phyloP scores from a whole-genome alignment of 1,140 invertebrate genomes.

The Grapholita molesta region DNA sequence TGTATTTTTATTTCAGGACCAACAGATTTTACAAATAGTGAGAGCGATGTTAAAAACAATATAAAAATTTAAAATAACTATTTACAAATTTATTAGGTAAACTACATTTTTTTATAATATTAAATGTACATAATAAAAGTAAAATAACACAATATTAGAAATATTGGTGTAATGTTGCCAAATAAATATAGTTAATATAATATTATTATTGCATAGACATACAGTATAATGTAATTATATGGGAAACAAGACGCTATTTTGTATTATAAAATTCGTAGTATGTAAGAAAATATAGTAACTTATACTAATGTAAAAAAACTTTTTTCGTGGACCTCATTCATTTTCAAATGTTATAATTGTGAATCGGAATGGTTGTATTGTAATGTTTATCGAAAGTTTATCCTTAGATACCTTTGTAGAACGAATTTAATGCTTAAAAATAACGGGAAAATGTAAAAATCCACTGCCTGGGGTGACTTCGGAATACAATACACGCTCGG shows the following conservation, averaged over 20 bases:
- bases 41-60: too few relatives aligned
- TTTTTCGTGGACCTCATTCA: not conserved
- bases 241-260: slow-evolving; percentile 73
- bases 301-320: not conserved
- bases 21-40: too few relatives aligned
- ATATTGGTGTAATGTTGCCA: not conserved
- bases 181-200: not conserved
- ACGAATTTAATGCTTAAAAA: too few relatives aligned
- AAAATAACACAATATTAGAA: not conserved
- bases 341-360: not conserved
- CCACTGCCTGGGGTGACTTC: too few relatives aligned
- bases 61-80: too few relatives aligned
- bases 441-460: too few relatives aligned
- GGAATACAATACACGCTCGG: too few relatives aligned
- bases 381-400: not conserved
- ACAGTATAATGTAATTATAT: slow-evolving; percentile 40
- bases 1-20: too few relatives aligned
- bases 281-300: not conserved
- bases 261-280: slow-evolving; percentile 50
- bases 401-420: too few relatives aligned
- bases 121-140: not conserved
- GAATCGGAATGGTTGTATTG: not conserved
- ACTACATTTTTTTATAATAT: not conserved
- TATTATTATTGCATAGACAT: not conserved
- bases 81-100: too few relatives aligned